Evolutionary conservation across 2,113 vertebrate species (phyloP).

Genomic region (Pseudopodoces humilis): DNA sequence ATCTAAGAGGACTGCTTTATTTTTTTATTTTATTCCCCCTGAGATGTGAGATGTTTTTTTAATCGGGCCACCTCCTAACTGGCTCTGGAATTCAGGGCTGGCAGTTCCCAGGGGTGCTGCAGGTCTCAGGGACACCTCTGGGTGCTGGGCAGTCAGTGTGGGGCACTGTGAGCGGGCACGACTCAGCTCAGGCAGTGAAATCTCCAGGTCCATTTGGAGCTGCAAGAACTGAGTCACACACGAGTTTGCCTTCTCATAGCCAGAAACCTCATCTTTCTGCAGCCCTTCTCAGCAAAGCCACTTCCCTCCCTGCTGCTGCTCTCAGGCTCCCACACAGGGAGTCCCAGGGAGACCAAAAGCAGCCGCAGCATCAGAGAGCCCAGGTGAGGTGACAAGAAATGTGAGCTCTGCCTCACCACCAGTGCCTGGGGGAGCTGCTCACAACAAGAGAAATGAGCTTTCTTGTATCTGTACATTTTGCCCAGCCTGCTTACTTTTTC

Average conservation of each 20-base stretch:
- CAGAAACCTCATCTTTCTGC: constrained; percentile 13
- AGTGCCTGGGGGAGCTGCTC: background rate
- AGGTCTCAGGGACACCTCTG: background rate
- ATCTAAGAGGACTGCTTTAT: background rate
- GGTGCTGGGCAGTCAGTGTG: background rate
- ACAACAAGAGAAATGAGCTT: background rate
- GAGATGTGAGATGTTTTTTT: background rate
- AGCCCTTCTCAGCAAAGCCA: constrained; percentile 40
- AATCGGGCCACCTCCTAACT: background rate
- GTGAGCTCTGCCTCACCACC: background rate
- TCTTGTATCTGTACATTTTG: background rate
- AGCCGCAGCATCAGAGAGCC: background rate
- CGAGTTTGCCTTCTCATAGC: background rate
- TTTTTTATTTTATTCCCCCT: background rate
- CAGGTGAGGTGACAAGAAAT: background rate
- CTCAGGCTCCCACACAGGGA: background rate
- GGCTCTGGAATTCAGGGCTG: background rate
- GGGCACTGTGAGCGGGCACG: background rate
- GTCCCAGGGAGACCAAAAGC: background rate
- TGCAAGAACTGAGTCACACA: constrained; percentile 1
- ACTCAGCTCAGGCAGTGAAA: background rate
- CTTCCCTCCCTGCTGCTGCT: constrained; percentile 27
- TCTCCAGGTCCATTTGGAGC: background rate
- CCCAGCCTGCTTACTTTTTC: background rate
- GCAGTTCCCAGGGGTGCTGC: background rate